Conservation (phyloP, 2,888 invertebrate species). For the Oithona nana region DNA sequence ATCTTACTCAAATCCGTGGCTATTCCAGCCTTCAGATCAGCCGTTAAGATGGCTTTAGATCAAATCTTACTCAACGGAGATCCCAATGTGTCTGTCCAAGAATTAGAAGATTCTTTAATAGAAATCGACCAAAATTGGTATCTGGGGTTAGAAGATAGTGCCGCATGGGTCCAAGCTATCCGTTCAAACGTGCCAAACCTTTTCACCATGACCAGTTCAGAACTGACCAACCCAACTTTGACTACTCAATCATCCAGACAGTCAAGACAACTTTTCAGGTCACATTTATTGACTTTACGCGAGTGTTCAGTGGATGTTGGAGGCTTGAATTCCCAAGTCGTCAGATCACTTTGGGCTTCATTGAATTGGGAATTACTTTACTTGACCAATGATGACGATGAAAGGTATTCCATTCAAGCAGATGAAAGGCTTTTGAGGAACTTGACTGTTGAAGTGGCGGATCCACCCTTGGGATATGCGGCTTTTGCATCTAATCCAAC, state of each 20-base stretch:
- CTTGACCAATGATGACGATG: conserved; percentile 34
- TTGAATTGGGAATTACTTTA: conserved; percentile 31
- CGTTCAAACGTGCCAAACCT: conserved; percentile 26
- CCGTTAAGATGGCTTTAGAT: conserved; percentile 31
- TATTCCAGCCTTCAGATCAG: conserved; percentile 23
- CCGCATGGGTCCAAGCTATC: conserved; percentile 28
- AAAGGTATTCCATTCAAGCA: conserved; percentile 32
- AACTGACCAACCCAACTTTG: not conserved
- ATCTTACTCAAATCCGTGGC: not conserved
- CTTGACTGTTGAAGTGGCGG: conserved; percentile 30
- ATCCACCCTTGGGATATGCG: conserved; percentile 32
- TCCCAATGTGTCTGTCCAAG: conserved; percentile 21
- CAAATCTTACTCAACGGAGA: conserved; percentile 12
- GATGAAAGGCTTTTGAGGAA: conserved; percentile 29
- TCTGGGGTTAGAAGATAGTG: conserved; percentile 27
- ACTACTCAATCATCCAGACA: too few species aligned
- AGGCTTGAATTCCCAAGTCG: conserved; percentile 27
- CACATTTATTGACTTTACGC: conserved; percentile 26
- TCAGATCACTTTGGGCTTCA: conserved; percentile 31
- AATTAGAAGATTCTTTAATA: conserved; percentile 26
- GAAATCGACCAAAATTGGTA: conserved; percentile 29
- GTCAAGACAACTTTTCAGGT: conserved; percentile 20
- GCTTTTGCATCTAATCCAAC: conserved; percentile 23
- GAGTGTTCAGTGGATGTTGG: conserved; percentile 25
- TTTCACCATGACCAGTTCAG: conserved; percentile 23